Conservation (phyloP, 2,113 vertebrate species). For the Smithornis capensis region DNA sequence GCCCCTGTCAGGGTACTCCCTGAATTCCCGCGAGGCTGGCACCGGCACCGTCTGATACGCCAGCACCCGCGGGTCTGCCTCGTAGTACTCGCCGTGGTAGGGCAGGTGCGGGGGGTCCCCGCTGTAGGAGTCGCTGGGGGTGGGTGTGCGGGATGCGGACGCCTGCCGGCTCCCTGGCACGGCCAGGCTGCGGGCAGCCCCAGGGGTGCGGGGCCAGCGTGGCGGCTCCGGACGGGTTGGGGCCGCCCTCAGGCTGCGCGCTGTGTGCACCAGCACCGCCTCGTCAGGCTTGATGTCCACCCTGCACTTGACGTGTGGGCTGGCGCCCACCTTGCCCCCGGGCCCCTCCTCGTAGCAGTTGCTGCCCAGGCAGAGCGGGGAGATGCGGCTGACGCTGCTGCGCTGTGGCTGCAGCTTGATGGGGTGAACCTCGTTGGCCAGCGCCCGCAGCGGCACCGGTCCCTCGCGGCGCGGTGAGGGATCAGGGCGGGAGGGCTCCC, state of each 20-base stretch:
- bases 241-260: constrained; percentile 64
- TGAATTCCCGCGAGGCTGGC: constrained; percentile 71
- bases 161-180: constrained; percentile 79
- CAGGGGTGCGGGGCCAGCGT: constrained; percentile 76
- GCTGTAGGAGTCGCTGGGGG: constrained; percentile 88
- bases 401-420: constrained; percentile 93
- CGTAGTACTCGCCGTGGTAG: constrained; percentile 72
- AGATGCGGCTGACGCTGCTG: constrained; percentile 81
- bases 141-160: constrained; percentile 82
- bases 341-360: constrained; percentile 83
- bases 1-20: constrained; percentile 79
- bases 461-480: constrained; percentile 80
- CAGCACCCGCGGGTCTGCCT: constrained; percentile 72
- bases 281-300: constrained; percentile 94
- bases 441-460: constrained; percentile 74
- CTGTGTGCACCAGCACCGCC: constrained; percentile 82
- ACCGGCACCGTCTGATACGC: constrained; percentile 78
- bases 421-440: constrained; percentile 92
- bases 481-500: constrained; percentile 72
- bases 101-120: constrained; percentile 81
- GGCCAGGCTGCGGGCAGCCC: constrained; percentile 77
- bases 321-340: constrained; percentile 67
- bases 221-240: constrained; percentile 49
- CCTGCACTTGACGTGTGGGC: constrained; percentile 89
- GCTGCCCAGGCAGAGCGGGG: constrained; percentile 85